A percentile compares a stretch with the other conserved stretches of the same genome.
These are phyloP conservation scores for Glossophaga mutica DNA, from an alignment of 2,797 vertebrate genomes.

Conservation along the genomic window DNA sequence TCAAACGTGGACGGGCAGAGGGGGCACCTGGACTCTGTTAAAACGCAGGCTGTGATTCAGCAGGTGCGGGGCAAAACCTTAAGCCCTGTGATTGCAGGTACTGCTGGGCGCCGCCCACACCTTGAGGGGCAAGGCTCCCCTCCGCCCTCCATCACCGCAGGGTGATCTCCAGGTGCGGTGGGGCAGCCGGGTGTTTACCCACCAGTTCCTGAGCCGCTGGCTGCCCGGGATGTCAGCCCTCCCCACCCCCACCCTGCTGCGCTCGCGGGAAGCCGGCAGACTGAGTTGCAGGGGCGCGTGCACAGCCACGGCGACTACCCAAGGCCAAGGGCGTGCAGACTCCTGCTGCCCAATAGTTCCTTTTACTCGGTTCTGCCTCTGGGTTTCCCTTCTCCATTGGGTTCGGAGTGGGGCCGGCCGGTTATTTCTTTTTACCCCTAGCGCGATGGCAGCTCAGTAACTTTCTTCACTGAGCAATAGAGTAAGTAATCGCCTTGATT, in stretches of 20 bases:
- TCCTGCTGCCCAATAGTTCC: too few species aligned
- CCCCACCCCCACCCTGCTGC: not conserved
- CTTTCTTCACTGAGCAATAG: not conserved
- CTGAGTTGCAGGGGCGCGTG: not conserved
- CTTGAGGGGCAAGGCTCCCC: not conserved
- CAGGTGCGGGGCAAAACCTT: not conserved
- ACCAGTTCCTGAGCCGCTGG: not conserved
- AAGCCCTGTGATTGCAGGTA: not conserved
- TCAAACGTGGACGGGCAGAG: accelerated
- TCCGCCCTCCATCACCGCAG: too few species aligned
- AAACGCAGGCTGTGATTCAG: not conserved
- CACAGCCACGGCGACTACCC: accelerated
- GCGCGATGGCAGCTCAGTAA: not conserved
- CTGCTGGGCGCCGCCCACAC: not conserved
- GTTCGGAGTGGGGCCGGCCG: not conserved
- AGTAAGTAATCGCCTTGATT: not conserved
- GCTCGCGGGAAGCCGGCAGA: not conserved
- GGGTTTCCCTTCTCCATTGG: not conserved
- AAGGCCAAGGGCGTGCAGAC: not conserved
- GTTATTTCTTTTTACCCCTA: not conserved
- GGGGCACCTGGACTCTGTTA: not conserved
- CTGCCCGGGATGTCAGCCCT: accelerated
- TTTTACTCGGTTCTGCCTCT: not conserved
- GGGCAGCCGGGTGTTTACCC: not conserved
- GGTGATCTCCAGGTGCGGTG: accelerated